phyloP scores from a whole-genome alignment of 2,888 invertebrate species.

The Drosophila dives region DNA sequence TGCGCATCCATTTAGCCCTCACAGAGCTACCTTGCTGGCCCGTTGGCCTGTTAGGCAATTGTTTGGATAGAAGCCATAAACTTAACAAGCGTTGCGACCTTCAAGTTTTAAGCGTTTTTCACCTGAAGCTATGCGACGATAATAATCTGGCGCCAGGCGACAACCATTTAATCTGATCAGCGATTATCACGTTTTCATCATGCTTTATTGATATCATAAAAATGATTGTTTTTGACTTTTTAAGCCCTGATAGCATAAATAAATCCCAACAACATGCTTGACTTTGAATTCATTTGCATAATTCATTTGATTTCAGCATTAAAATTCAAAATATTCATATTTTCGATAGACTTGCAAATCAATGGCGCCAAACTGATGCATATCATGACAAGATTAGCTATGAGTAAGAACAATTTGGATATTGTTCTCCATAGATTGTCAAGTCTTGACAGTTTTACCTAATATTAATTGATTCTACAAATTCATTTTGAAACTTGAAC shows the following conservation, averaged over 20 bases:
- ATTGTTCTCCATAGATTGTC: constrained; percentile 8
- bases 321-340: constrained; percentile 67
- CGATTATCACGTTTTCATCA: constrained; percentile 81
- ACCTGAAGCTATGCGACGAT: constrained; percentile 73
- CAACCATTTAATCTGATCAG: constrained; percentile 79
- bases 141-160: constrained; percentile 79
- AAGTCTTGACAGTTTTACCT: constrained; percentile 15
- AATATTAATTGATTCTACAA: constrained; percentile 39
- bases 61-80: constrained; percentile 63
- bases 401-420: constrained; percentile 55
- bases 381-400: constrained; percentile 61
- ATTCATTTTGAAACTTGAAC: constrained; percentile 14
- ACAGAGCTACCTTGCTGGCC: constrained; percentile 18
- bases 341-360: constrained; percentile 73
- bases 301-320: constrained; percentile 58
- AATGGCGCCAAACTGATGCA: constrained; percentile 61
- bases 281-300: constrained; percentile 75
- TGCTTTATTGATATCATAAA: constrained; percentile 82
- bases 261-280: constrained; percentile 62
- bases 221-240: constrained; percentile 72
- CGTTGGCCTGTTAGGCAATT: constrained; percentile 21
- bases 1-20: constrained; percentile 51
- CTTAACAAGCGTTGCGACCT: constrained; percentile 76
- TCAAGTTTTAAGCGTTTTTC: constrained; percentile 71
- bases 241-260: constrained; percentile 58